Evolutionary conservation across 1,140 invertebrate species (phyloP).

Genomic region (Teleopsis dalmanni): DNA sequence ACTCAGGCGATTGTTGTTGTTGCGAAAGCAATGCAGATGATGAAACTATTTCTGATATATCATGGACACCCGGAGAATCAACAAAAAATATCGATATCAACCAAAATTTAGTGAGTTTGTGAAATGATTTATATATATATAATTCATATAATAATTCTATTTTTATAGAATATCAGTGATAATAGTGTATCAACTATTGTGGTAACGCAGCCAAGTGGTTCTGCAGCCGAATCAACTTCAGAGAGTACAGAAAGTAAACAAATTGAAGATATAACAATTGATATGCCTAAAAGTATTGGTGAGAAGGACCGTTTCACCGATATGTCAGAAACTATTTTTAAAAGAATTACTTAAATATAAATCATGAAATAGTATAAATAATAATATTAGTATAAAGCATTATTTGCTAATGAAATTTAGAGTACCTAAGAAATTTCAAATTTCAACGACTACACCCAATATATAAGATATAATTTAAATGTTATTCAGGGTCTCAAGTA

Average conservation of each 20-base stretch:
- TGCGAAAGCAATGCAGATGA: neutral
- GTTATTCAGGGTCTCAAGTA: neutral
- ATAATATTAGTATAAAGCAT: neutral
- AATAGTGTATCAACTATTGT: neutral
- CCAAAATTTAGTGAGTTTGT: neutral
- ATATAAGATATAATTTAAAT: neutral
- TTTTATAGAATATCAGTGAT: conserved; percentile 1
- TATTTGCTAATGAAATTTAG: neutral
- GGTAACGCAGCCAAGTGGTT: neutral
- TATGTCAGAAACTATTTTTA: conserved; percentile 10
- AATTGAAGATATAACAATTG: conserved; percentile 3
- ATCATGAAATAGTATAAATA: neutral
- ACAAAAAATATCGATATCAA: neutral
- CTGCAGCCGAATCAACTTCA: neutral
- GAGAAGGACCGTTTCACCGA: conserved; percentile 8
- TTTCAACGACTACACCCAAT: neutral
- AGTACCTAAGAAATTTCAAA: neutral
- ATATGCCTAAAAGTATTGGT: conserved; percentile 1
- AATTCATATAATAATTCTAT: neutral
- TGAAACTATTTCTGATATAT: neutral
- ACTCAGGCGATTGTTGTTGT: neutral
- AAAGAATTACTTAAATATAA: too few species aligned
- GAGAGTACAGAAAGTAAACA: too few species aligned
- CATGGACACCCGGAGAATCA: neutral
- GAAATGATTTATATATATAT: neutral